phyloP scores from a whole-genome alignment of 2,113 vertebrate genomes.

The Euleptes europaea region DNA sequence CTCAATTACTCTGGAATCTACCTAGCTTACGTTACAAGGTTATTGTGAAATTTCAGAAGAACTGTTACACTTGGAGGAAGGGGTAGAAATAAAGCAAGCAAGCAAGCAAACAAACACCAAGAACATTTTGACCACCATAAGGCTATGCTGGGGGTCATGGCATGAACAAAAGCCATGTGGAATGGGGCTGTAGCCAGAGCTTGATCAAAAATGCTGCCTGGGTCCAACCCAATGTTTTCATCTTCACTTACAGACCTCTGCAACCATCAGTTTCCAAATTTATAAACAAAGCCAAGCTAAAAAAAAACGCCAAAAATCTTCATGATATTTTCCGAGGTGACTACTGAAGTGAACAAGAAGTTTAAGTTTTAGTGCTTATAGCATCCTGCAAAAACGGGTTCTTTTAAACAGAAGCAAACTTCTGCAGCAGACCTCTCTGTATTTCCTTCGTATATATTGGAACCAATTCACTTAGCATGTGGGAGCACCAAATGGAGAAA shows the following conservation, averaged over 20 bases:
- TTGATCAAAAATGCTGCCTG: no score
- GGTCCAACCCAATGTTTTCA: neutral
- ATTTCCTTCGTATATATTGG: constrained; percentile 59
- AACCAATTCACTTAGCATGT: constrained; percentile 67
- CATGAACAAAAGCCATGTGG: no score
- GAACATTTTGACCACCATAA: neutral
- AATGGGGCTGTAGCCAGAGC: no score
- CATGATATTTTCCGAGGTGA: constrained; percentile 32
- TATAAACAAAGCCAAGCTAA: constrained; percentile 30
- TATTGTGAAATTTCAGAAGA: neutral
- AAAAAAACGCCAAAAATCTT: constrained; percentile 20
- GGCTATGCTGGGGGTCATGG: no score
- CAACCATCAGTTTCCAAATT: constrained; percentile 20
- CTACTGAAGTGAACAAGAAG: constrained; percentile 32
- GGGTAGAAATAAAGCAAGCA: neutral
- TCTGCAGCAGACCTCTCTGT: constrained; percentile 49
- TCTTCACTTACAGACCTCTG: constrained; percentile 4
- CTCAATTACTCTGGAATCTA: no score
- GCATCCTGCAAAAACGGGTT: constrained; percentile 31
- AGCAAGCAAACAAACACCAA: no score
- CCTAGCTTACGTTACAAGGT: neutral
- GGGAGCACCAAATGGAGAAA: constrained; percentile 65
- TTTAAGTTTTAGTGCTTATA: constrained; percentile 44
- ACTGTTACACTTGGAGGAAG: neutral
- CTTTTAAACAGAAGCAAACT: constrained; percentile 51